Conservation (phyloP, 2,888 invertebrate species). For the Drosophila tripunctata region DNA sequence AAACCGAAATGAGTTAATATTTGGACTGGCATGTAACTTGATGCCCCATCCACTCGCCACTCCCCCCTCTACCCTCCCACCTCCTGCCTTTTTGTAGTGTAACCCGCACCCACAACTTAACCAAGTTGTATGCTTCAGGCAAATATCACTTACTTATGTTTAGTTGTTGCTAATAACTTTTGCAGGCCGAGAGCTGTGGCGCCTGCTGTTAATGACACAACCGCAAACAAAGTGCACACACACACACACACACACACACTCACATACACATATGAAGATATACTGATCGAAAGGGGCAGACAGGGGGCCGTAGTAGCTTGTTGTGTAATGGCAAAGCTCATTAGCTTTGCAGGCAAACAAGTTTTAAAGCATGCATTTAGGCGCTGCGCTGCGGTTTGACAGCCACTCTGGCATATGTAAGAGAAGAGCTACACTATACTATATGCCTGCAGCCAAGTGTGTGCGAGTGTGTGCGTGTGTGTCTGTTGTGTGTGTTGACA, state of each 20-base stretch:
- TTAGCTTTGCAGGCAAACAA: constrained; percentile 80
- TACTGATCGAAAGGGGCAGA: constrained; percentile 12
- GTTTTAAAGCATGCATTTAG: constrained; percentile 80
- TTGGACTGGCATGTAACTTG: constrained; percentile 61
- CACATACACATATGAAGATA: constrained; percentile 15
- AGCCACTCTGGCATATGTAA: constrained; percentile 51
- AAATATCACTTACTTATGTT: constrained; percentile 79
- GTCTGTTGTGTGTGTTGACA: constrained; percentile 72
- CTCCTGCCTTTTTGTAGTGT: not conserved
- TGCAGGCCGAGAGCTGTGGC: constrained; percentile 66
- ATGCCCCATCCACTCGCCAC: constrained; percentile 33
- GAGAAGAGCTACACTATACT: constrained; percentile 35
- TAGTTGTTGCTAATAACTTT: constrained; percentile 77
- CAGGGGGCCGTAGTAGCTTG: constrained; percentile 24
- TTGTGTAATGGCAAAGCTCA: constrained; percentile 81
- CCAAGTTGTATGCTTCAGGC: constrained; percentile 59
- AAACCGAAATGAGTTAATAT: constrained; percentile 75
- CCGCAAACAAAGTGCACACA: constrained; percentile 79
- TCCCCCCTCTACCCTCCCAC: not conserved
- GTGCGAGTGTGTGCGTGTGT: constrained; percentile 20
- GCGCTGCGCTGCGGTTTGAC: constrained; percentile 72
- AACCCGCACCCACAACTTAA: constrained; percentile 28
- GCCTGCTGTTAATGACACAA: constrained; percentile 81
- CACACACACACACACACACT: constrained; percentile 25
- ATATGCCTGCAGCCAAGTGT: constrained; percentile 38